These are phyloP conservation scores for Sylvilagus bachmani DNA, from an alignment of 2,113 vertebrate species.

Conservation along the genomic window DNA sequence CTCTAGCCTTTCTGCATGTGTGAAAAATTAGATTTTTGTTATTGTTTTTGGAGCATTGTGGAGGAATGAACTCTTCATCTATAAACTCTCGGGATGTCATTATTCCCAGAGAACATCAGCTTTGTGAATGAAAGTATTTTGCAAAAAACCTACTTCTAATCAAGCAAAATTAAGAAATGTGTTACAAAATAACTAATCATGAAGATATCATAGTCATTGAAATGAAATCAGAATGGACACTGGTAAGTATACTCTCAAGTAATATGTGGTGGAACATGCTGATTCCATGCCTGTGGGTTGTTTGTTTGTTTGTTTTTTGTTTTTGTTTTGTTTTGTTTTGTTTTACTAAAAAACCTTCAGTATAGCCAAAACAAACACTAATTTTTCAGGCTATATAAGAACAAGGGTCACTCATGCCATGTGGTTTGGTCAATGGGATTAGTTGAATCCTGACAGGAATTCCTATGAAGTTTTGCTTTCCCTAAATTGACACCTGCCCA, in stretches of 20 bases:
- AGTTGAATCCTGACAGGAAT: not conserved
- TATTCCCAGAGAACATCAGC: not conserved
- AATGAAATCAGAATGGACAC: not conserved
- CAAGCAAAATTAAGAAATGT: not conserved
- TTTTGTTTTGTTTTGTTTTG: not conserved
- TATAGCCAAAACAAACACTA: not conserved
- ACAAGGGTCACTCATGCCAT: not conserved
- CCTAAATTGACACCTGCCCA: not conserved
- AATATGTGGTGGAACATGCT: not conserved
- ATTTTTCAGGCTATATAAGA: not conserved
- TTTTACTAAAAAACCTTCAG: not conserved
- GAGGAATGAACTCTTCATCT: not conserved
- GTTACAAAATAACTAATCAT: not conserved
- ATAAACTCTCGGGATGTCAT: not conserved
- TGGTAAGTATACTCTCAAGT: not conserved
- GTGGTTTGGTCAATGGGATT: not conserved
- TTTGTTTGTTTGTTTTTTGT: no score
- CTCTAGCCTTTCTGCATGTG: not conserved
- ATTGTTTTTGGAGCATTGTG: not conserved
- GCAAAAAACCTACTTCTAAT: not conserved
- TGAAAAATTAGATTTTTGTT: not conserved
- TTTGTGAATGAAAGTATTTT: not conserved
- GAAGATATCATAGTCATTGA: not conserved
- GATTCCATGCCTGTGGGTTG: not conserved
- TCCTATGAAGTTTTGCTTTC: not conserved